These are phyloP conservation scores for Dendrophyllia cribrosa DNA, from an alignment of 64 coral and sea anemone species.

Conservation along the genomic window DNA sequence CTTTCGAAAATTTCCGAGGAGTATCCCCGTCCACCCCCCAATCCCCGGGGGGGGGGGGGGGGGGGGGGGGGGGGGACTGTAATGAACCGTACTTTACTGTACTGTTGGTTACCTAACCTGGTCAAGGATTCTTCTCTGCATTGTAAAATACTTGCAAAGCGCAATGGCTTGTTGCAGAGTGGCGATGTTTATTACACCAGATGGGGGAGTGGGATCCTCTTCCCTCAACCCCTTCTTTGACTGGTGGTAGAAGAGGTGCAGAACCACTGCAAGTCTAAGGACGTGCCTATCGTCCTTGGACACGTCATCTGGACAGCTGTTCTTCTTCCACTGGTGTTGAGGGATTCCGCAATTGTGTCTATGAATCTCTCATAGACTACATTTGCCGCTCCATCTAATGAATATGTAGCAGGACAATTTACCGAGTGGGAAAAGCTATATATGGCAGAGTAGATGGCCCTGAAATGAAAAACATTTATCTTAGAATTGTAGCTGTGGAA, in stretches of 20 bases:
- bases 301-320: background rate
- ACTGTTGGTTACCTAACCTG: background rate
- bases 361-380: background rate
- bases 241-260: conserved; percentile 27
- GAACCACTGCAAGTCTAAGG: conserved; percentile 3
- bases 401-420: background rate
- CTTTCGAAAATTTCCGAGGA: too few relatives aligned
- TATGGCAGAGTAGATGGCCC: conserved; percentile 11
- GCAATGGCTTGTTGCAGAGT: background rate
- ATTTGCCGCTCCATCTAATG: conserved; percentile 4
- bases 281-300: conserved; percentile 42
- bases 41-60: too few relatives aligned
- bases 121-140: conserved; percentile 37
- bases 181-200: background rate
- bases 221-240: background rate
- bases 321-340: conserved; percentile 22
- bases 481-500: too few relatives aligned
- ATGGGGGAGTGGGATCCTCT: background rate
- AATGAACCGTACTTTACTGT: too few relatives aligned
- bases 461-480: background rate
- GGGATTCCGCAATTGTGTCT: background rate
- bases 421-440: conserved; percentile 25
- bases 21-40: too few relatives aligned
- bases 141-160: conserved; percentile 14
- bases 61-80: too few relatives aligned